Percentiles rank a stretch among this genome's conserved stretches.
These are phyloP conservation scores for Elanus axillaris DNA, from an alignment of 2,113 vertebrate species.

Conservation along the genomic window DNA sequence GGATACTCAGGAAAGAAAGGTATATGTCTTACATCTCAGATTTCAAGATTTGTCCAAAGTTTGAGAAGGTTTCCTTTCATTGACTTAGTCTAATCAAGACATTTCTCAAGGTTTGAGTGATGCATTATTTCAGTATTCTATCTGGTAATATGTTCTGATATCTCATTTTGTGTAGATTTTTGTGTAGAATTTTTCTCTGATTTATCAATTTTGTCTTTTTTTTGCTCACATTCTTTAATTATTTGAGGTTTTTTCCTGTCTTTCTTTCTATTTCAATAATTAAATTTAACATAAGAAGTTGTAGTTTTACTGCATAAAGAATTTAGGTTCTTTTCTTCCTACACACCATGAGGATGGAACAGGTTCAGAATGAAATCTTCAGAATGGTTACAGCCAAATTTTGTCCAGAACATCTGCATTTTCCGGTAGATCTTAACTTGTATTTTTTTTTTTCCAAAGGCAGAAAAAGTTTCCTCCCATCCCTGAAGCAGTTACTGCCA, in stretches of 20 bases:
- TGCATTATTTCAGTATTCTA: neutral
- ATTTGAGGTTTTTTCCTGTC: neutral
- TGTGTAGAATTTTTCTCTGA: neutral
- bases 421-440: neutral
- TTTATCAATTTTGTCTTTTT: neutral
- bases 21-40: neutral
- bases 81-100: neutral
- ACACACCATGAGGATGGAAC: rapidly evolving
- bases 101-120: neutral
- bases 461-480: neutral
- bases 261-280: neutral
- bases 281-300: neutral
- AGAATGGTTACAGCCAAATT: neutral
- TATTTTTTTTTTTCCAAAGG: neutral
- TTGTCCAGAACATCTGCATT: neutral
- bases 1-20: neutral
- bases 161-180: neutral
- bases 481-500: neutral
- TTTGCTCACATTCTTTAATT: neutral
- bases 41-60: neutral
- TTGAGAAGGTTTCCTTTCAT: neutral
- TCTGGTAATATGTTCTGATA: neutral
- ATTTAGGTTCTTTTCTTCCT: neutral
- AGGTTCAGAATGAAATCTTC: neutral
- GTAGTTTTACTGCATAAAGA: neutral